These are phyloP conservation scores for Valencia hispanica DNA, from an alignment of 2,797 vertebrate species.

Conservation along the genomic window DNA sequence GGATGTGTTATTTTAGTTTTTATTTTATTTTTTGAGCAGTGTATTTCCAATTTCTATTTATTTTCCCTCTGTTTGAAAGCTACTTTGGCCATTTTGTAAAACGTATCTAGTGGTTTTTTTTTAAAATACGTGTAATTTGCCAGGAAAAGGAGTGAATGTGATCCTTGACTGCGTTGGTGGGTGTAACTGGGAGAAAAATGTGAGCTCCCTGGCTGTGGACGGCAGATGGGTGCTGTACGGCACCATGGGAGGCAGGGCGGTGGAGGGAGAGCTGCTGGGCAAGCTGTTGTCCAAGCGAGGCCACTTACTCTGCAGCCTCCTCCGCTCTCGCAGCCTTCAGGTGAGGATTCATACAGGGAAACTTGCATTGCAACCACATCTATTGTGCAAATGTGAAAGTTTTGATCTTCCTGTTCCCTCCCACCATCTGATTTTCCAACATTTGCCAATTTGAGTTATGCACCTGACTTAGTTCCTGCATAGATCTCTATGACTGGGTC, in stretches of 20 bases:
- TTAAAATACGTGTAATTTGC: slow-evolving; percentile 9
- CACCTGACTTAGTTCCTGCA: background rate
- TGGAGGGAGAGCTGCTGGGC: slow-evolving; percentile 83
- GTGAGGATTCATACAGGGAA: slow-evolving; percentile 34
- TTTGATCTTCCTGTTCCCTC: background rate
- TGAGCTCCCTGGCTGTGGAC: slow-evolving; percentile 81
- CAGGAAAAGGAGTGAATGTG: slow-evolving; percentile 85
- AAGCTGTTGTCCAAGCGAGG: slow-evolving; percentile 86
- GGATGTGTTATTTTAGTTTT: too few relatives aligned
- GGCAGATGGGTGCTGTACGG: slow-evolving; percentile 89
- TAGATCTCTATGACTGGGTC: background rate
- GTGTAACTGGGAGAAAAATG: slow-evolving; percentile 85
- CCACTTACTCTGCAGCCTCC: slow-evolving; percentile 81
- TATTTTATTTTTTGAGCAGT: too few relatives aligned
- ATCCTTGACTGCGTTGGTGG: slow-evolving; percentile 88
- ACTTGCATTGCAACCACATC: background rate
- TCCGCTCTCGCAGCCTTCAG: slow-evolving; percentile 81
- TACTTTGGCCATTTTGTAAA: background rate
- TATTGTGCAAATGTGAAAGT: background rate
- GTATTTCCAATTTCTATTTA: too few relatives aligned
- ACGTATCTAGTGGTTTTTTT: too few relatives aligned
- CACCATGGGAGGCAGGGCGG: slow-evolving; percentile 78
- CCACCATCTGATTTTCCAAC: background rate
- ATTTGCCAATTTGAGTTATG: background rate
- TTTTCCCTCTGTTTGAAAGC: background rate